phyloP scores from a whole-genome alignment of 2,797 vertebrate genomes.

The Pteropus rufus region DNA sequence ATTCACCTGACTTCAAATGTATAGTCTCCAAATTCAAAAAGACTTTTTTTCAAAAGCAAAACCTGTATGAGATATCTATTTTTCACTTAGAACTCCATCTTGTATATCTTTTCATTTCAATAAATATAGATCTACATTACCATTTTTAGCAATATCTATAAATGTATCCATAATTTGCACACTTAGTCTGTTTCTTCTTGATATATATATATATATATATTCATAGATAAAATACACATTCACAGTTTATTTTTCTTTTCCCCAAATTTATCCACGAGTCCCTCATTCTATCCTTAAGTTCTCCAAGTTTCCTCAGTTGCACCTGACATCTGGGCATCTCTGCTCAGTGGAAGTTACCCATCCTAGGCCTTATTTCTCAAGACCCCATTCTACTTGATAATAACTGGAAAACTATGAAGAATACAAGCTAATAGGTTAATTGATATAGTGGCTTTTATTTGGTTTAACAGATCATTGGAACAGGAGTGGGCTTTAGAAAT shows the following conservation, averaged over 20 bases:
- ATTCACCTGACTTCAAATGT: constrained; percentile 5
- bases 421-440: background rate
- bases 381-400: background rate
- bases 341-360: constrained; percentile 16
- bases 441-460: background rate
- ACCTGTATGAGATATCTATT: constrained; percentile 39
- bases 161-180: constrained; percentile 67
- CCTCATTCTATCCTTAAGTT: constrained; percentile 31
- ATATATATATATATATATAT: background rate
- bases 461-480: background rate
- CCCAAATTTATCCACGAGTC: constrained; percentile 42
- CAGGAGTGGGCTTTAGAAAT: background rate
- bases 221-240: constrained; percentile 27
- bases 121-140: constrained; percentile 61
- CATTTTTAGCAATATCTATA: constrained; percentile 68
- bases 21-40: constrained; percentile 9
- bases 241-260: background rate
- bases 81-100: constrained; percentile 60
- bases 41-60: constrained; percentile 16
- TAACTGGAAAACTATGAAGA: background rate
- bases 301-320: background rate
- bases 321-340: constrained; percentile 60
- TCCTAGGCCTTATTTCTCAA: background rate
- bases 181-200: constrained; percentile 58
- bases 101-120: constrained; percentile 61